phyloP scores from a whole-genome alignment of 2,888 invertebrate genomes.

The Tyria jacobaeae region DNA sequence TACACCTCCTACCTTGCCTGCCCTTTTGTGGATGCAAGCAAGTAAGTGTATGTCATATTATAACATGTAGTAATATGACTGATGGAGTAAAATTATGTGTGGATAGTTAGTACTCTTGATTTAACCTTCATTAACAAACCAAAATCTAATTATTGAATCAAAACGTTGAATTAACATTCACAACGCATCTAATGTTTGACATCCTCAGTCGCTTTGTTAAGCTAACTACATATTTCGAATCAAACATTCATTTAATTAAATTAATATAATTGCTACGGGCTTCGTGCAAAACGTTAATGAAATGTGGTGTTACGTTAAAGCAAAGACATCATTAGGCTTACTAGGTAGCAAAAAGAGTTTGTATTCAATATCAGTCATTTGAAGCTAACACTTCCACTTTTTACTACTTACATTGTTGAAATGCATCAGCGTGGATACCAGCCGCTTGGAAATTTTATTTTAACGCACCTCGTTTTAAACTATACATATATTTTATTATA shows the following conservation, averaged over 20 bases:
- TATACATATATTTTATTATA: no score
- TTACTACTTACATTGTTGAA: neutral
- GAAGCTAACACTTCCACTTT: neutral
- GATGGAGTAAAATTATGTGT: no score
- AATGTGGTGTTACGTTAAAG: slow-evolving; percentile 64
- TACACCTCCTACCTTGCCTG: no score
- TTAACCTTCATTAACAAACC: slow-evolving; percentile 3
- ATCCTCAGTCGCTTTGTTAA: slow-evolving; percentile 40
- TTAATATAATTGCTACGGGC: slow-evolving; percentile 73
- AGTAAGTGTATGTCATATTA: no score
- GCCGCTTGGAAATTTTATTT: neutral
- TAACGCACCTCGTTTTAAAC: neutral
- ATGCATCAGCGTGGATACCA: neutral
- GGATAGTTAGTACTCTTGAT: no score
- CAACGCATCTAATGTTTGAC: slow-evolving; percentile 56
- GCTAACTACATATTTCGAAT: slow-evolving; percentile 63
- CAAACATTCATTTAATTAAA: slow-evolving; percentile 73
- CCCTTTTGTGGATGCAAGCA: no score
- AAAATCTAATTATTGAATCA: slow-evolving; percentile 5
- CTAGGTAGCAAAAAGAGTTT: neutral
- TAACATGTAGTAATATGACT: no score
- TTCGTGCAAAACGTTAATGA: slow-evolving; percentile 67
- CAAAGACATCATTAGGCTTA: slow-evolving; percentile 31
- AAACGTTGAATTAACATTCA: slow-evolving; percentile 55
- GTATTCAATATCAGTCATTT: neutral